phyloP scores from a whole-genome alignment of 2,113 vertebrate genomes.

The Tauraco erythrolophus region DNA sequence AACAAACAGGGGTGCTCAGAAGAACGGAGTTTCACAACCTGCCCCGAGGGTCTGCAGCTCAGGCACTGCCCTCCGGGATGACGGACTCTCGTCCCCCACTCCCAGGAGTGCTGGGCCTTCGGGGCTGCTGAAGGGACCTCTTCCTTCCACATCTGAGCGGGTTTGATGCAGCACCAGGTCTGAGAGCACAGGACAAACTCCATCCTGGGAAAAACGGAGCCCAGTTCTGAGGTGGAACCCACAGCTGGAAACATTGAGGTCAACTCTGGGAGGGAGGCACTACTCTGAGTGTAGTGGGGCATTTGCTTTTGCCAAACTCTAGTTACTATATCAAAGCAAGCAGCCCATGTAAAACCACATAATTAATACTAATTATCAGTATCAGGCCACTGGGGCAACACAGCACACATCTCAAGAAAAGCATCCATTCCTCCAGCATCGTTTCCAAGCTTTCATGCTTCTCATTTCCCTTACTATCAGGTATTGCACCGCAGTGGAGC shows the following conservation, averaged over 20 bases:
- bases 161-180: background rate
- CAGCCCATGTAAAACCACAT: rapidly evolving
- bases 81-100: rapidly evolving
- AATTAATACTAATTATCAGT: background rate
- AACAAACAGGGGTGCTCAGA: background rate
- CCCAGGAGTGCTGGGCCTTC: background rate
- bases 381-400: too few species aligned
- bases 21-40: rapidly evolving
- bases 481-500: background rate
- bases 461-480: background rate
- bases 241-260: rapidly evolving
- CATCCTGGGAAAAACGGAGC: background rate
- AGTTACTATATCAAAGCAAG: background rate
- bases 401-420: background rate
- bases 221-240: background rate
- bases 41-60: rapidly evolving
- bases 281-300: rapidly evolving
- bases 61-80: background rate
- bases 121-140: background rate
- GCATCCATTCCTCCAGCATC: background rate
- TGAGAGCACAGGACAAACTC: background rate
- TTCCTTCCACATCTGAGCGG: background rate
- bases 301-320: background rate
- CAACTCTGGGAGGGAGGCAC: background rate
- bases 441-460: background rate